Evolutionary conservation across 2,888 invertebrate species (phyloP), one percentile per base, ranked within the genome.

Genomic region (Meliscaeva auricollis): DNA sequence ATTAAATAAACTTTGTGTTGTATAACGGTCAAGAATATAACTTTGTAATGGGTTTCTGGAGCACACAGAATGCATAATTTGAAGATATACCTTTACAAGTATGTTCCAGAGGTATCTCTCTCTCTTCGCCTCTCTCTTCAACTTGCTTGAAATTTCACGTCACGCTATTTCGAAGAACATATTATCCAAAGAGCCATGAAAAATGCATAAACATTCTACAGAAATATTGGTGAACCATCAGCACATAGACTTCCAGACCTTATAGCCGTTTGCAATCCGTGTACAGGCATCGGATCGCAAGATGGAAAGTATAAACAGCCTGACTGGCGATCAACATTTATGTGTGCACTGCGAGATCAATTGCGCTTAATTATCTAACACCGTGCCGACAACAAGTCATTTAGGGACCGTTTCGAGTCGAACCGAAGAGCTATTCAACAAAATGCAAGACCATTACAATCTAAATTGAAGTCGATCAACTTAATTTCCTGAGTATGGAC

Each of bases 291-390:
- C 46, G 13, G 74, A 54, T 32, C 46, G 48, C 17, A 52, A 44
- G 60, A 50, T 69, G 50, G 79, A 79, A 79, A 84, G 79, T 79
- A 74, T 26, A 26, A 84, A 84, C 66, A 74, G 48, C 46, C 74
- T 11, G 9, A 56, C 32, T 38, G 1, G 7, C 38, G 26, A 46
- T 62, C 32, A 66, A 32, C 13, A 35, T 32, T 13, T 74, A 78
- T 70, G 81, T 22, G 50, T 30, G 41, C 46, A 22, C n/a, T 66
- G 44, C 46, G 70, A 35, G 66, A 84, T 84, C 83, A 84, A 84
- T 84, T 79, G 79, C 5, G 70, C 79, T 79, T 80, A 80, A 84
- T 84, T 84, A 80, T 72, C 66, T 72, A 70, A 84, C 75, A 80
- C 84, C 84, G 38, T 17, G 13, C 20, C 44, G 48, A 9, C 70